A percentile compares a stretch with the other conserved stretches of the same genome.
phyloP scores from a whole-genome alignment of 2,113 vertebrate species.

The Silurus asotus region DNA sequence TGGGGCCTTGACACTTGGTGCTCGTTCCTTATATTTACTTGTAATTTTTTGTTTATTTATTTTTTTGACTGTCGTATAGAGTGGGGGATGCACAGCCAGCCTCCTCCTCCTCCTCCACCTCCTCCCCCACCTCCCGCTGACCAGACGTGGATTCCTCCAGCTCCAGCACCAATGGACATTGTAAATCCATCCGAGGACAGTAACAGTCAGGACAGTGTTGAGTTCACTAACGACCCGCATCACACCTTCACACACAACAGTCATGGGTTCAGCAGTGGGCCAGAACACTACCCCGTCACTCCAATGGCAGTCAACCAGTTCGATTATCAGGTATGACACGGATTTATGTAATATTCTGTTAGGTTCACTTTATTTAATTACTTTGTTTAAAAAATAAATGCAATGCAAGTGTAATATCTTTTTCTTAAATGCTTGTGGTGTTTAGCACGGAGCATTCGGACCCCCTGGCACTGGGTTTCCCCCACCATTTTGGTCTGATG shows the following conservation, averaged over 20 bases:
- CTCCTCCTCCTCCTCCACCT: constrained; percentile 81
- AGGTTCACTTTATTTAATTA: no score
- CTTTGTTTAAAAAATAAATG: no score
- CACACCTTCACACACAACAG: constrained; percentile 96
- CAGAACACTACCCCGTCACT: constrained; percentile 95
- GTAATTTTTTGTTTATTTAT: not conserved
- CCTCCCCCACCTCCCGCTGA: constrained; percentile 91
- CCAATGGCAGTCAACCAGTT: constrained; percentile 94
- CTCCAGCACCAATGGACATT: constrained; percentile 92
- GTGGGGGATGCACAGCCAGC: constrained; percentile 93
- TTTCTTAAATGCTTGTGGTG: constrained; percentile 28
- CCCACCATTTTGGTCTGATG: constrained; percentile 93
- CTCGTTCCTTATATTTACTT: not conserved
- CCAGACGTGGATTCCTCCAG: constrained; percentile 91
- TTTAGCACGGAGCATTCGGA: constrained; percentile 91
- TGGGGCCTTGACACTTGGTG: not conserved
- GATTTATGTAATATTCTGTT: not conserved
- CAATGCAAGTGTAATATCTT: no score
- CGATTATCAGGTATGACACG: constrained; percentile 94
- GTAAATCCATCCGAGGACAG: constrained; percentile 95
- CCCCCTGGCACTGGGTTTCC: constrained; percentile 89
- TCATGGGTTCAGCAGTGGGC: constrained; percentile 96
- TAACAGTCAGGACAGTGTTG: constrained; percentile 98
- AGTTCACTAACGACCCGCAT: constrained; percentile 91
- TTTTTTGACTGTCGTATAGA: constrained; percentile 71